Percentiles rank a stretch among this genome's conserved stretches.
phyloP scores from a whole-genome alignment of 1,140 invertebrate species.

The Glossosoma conforme region DNA sequence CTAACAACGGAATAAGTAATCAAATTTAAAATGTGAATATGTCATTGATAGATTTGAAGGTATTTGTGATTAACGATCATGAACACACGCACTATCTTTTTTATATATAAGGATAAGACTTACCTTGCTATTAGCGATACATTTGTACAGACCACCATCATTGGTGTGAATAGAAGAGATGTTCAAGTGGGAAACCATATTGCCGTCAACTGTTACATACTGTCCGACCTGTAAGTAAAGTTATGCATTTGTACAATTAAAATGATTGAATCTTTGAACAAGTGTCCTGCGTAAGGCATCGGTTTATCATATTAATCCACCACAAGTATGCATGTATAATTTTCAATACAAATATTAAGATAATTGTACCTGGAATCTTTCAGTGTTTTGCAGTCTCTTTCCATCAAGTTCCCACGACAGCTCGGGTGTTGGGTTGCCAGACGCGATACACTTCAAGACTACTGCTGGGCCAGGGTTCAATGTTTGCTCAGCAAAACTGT shows the following conservation, averaged over 20 bases:
- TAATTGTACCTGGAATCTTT: constrained; percentile 50
- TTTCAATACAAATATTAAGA: background rate
- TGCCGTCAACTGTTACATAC: constrained; percentile 81
- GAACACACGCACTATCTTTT: too few relatives aligned
- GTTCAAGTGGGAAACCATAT: constrained; percentile 91
- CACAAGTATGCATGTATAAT: background rate
- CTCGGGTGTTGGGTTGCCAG: constrained; percentile 90
- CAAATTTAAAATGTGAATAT: too few relatives aligned
- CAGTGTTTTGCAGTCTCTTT: constrained; percentile 74
- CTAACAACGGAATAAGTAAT: too few relatives aligned
- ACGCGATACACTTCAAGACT: constrained; percentile 66
- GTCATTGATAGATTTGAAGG: too few relatives aligned
- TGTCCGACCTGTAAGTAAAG: constrained; percentile 69
- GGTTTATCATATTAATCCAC: background rate
- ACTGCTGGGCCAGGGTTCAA: constrained; percentile 81
- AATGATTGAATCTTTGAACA: too few relatives aligned
- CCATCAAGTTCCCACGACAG: constrained; percentile 93
- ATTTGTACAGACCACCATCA: constrained; percentile 90
- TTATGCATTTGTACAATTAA: background rate
- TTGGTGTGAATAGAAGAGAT: constrained; percentile 88
- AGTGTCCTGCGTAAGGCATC: too few relatives aligned
- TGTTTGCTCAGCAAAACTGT: constrained; percentile 81
- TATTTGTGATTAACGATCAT: too few relatives aligned
- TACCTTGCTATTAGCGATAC: constrained; percentile 84
- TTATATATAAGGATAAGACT: too few relatives aligned